Evolutionary conservation across 2,113 vertebrate genomes (phyloP).

Genomic region (Coreoperca whiteheadi): DNA sequence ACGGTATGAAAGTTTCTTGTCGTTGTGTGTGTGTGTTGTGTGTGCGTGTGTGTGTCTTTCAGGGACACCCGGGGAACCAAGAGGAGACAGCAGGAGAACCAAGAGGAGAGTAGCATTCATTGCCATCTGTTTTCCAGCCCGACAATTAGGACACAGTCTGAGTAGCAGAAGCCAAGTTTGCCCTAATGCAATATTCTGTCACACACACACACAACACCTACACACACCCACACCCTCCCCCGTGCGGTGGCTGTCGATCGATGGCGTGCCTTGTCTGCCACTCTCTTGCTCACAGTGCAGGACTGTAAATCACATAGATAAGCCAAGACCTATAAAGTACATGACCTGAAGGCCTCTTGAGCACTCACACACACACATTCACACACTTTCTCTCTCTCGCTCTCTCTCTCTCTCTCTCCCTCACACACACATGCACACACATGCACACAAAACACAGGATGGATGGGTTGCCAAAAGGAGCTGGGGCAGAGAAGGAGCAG

Average conservation of each 20-base stretch:
- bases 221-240: slow-evolving; percentile 3
- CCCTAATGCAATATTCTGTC: slow-evolving; percentile 70
- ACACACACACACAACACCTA: slow-evolving; percentile 38
- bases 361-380: slow-evolving; percentile 7
- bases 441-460: slow-evolving; percentile 37
- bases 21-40: slow-evolving; percentile 27
- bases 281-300: slow-evolving; percentile 63
- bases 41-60: slow-evolving; percentile 30
- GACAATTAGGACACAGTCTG: slow-evolving; percentile 75
- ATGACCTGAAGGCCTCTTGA: slow-evolving; percentile 61
- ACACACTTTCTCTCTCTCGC: no score
- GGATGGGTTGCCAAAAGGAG: slow-evolving; percentile 51
- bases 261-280: slow-evolving; percentile 72
- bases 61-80: slow-evolving; percentile 40
- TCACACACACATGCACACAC: slow-evolving; percentile 1
- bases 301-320: slow-evolving; percentile 75
- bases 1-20: slow-evolving; percentile 13
- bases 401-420: no score
- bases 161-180: slow-evolving; percentile 66
- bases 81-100: slow-evolving; percentile 53
- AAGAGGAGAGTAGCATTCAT: slow-evolving; percentile 50
- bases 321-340: slow-evolving; percentile 70
- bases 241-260: slow-evolving; percentile 62
- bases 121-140: slow-evolving; percentile 70
- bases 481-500: slow-evolving; percentile 2